Evolutionary conservation across 92 coral and sea anemone genomes (phyloP).

Genomic region (Meandrina meandrites): DNA sequence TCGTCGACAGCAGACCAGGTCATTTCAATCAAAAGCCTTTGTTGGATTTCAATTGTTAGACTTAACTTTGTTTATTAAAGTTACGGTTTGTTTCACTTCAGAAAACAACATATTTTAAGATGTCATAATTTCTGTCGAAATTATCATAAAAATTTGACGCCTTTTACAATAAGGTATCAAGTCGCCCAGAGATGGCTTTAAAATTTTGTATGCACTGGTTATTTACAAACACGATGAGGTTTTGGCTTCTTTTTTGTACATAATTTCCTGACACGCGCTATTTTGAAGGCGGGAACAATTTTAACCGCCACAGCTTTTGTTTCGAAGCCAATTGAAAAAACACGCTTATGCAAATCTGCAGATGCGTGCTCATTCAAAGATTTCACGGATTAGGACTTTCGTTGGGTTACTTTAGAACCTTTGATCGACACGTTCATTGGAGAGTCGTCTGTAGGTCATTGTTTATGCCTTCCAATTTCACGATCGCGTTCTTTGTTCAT

Average conservation of each 20-base stretch:
- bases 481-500: neutral
- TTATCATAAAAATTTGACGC: constrained; percentile 2
- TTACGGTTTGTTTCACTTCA: neutral
- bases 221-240: neutral
- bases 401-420: neutral
- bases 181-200: neutral
- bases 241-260: constrained; percentile 1
- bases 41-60: neutral
- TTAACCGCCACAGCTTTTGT: constrained; percentile 12
- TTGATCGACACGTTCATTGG: neutral
- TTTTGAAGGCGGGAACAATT: neutral
- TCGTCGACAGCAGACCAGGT: neutral
- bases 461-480: neutral
- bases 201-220: neutral
- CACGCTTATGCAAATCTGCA: constrained; percentile 26
- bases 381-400: neutral
- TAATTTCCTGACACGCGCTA: neutral
- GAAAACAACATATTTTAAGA: constrained; percentile 1
- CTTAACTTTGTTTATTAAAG: constrained; percentile 5
- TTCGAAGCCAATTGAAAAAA: neutral
- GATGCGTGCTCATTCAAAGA: neutral
- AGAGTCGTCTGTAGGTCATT: neutral
- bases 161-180: neutral
- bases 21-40: neutral
- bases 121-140: neutral